Base-by-base conservation (phyloP, 1,140 invertebrate genomes). In the Drosophila nasuta region DNA sequence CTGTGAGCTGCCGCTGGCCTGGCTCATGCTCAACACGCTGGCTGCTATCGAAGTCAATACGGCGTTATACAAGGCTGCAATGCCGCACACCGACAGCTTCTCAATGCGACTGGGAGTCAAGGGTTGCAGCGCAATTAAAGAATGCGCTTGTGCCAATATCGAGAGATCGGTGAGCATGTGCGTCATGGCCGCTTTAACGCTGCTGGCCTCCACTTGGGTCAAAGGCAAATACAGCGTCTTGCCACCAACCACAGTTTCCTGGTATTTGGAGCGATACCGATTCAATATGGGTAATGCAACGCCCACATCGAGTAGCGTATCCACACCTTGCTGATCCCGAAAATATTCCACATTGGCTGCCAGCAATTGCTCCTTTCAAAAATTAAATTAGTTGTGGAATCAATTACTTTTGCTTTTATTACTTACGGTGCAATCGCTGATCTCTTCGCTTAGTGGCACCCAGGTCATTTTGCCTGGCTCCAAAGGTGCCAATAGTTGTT, bases 81-180 rank as follows among this genome's bases (percentile, higher is more conserved):
- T 96, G 77, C 94, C 96, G 8, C 96, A 90, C n/a, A 94, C 93
- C 0, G 95, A 96, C 28, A 98, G 93, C 87, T 97, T 97, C 46
- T 96, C 95, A 56, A 98, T 94, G 83, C 97, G 95, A 3, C 94
- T 95, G 0, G 96, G 94, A 4, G 96, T 97, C 51, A 98, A 93
- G 0, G 97, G 97, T 92, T 98, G 97, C 25, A 98, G 92, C 0
- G 68, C 71, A 1, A 97, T 97, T 62, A 98, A 92, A 11, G 96
- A 96, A 65, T 98, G 94, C 1, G 97, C 97, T 76, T 96, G 95
- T 83, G 95, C 96, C 41, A 97, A 95, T 51, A 98, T 95, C 49
- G 95, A 96, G 46, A 98, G 95, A 88, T 98, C 98, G 74, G 96
- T 96, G 20, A 97, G 94, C 33, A 97, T 98, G 76, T 94, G 94